A percentile compares a stretch with the other conserved stretches of the same genome.
Evolutionary conservation across 2,888 invertebrate species (phyloP).

Genomic region (Drosophila glabriapex): DNA sequence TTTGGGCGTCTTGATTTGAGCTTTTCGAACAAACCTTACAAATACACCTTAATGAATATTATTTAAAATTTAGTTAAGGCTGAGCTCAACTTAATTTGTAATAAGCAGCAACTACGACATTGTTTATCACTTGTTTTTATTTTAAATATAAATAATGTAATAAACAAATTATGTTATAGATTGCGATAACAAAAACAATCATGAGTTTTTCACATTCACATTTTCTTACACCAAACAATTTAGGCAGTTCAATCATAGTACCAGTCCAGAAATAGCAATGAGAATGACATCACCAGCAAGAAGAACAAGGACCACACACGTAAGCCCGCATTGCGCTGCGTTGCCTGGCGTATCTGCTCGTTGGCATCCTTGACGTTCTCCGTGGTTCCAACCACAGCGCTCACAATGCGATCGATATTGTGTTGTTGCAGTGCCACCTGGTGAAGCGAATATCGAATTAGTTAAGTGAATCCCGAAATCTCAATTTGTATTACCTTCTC

Average conservation of each 20-base stretch:
- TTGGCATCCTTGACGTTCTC: conserved; percentile 98
- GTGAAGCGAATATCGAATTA: not conserved
- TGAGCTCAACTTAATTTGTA: conserved; percentile 30
- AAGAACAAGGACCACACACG: conserved; percentile 98
- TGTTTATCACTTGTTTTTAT: conserved; percentile 35
- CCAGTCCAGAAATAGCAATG: conserved; percentile 98
- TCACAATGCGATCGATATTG: conserved; percentile 95
- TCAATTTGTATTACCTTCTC: conserved; percentile 89
- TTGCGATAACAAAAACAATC: conserved; percentile 53
- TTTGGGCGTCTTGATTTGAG: conserved; percentile 16
- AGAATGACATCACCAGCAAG: conserved; percentile 97
- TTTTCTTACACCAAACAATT: conserved; percentile 33
- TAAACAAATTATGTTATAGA: conserved; percentile 61
- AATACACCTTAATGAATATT: not conserved
- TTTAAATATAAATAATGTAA: conserved; percentile 43
- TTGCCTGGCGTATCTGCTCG: conserved; percentile 98
- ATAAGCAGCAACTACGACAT: not conserved
- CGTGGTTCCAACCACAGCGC: conserved; percentile 95
- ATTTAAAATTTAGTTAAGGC: conserved; percentile 22
- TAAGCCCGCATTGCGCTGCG: conserved; percentile 97
- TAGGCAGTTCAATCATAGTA: conserved; percentile 91
- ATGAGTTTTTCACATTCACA: conserved; percentile 32
- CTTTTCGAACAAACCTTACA: conserved; percentile 11
- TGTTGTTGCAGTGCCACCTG: conserved; percentile 95
- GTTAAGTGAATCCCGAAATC: not conserved